phyloP scores from a whole-genome alignment of 2,888 invertebrate genomes.

The Masnerella sp. region DNA sequence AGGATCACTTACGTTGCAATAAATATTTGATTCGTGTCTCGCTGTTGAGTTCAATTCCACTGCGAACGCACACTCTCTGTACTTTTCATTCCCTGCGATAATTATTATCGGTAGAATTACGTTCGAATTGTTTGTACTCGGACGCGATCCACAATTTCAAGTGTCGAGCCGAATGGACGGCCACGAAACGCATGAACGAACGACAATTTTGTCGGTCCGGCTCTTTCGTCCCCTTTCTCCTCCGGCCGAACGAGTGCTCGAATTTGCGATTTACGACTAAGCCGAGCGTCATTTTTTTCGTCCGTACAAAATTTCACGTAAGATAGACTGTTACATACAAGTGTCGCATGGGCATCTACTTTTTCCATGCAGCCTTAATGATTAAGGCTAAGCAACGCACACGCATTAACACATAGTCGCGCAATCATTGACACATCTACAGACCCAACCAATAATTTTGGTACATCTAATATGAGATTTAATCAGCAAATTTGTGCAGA shows the following conservation, averaged over 20 bases:
- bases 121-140: background rate
- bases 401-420: constrained; percentile 53
- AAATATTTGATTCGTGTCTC: constrained; percentile 29
- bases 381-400: constrained; percentile 24
- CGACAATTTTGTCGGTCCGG: constrained; percentile 11
- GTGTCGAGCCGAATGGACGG: constrained; percentile 6
- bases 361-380: constrained; percentile 62
- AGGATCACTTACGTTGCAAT: constrained; percentile 28
- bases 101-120: constrained; percentile 7
- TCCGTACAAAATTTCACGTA: constrained; percentile 26
- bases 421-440: too few relatives aligned
- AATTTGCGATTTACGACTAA: constrained; percentile 19
- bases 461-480: too few relatives aligned
- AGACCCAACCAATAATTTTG: too few relatives aligned
- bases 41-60: constrained; percentile 16
- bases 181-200: constrained; percentile 14
- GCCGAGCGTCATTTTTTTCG: constrained; percentile 5
- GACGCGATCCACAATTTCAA: too few relatives aligned
- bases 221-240: background rate
- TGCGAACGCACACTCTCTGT: constrained; percentile 10
- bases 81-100: constrained; percentile 24
- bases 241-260: background rate
- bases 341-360: constrained; percentile 48
- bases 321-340: constrained; percentile 56
- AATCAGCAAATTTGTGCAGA: too few relatives aligned